These are phyloP conservation scores for Myotis findleyi DNA, from an alignment of 2,797 vertebrate species.

Conservation along the genomic window DNA sequence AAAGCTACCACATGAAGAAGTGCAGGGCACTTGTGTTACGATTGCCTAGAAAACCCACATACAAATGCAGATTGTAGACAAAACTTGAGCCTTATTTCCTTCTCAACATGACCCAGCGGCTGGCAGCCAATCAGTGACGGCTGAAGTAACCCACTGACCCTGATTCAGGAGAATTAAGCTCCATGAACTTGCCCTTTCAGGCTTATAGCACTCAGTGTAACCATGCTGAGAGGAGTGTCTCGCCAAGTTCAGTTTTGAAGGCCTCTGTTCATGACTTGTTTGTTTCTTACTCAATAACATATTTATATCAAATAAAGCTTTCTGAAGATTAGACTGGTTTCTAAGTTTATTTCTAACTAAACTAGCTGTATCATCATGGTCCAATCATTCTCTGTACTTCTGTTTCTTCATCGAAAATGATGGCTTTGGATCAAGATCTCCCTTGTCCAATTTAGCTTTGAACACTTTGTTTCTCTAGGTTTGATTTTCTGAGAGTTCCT, in stretches of 20 bases:
- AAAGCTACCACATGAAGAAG: not conserved
- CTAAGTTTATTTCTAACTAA: not conserved
- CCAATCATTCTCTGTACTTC: not conserved
- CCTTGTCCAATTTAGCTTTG: not conserved
- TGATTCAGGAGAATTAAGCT: not conserved
- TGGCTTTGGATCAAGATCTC: not conserved
- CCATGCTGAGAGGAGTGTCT: not conserved
- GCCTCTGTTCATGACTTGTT: not conserved
- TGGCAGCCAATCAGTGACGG: not conserved
- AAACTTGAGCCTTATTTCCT: not conserved
- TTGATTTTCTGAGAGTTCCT: not conserved
- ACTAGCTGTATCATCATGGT: not conserved
- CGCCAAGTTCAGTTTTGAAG: not conserved
- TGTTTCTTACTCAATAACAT: constrained; percentile 1
- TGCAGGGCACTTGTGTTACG: accelerated
- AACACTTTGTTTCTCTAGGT: not conserved
- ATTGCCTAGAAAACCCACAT: not conserved
- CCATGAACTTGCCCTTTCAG: not conserved
- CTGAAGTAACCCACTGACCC: not conserved
- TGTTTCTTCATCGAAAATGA: not conserved
- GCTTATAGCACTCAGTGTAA: not conserved
- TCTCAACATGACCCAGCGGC: not conserved
- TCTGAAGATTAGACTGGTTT: not conserved
- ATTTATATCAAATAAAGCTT: not conserved
- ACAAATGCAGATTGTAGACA: not conserved